Conservation (phyloP, 1,140 invertebrate genomes). For the Ruditapes philippinarum region DNA sequence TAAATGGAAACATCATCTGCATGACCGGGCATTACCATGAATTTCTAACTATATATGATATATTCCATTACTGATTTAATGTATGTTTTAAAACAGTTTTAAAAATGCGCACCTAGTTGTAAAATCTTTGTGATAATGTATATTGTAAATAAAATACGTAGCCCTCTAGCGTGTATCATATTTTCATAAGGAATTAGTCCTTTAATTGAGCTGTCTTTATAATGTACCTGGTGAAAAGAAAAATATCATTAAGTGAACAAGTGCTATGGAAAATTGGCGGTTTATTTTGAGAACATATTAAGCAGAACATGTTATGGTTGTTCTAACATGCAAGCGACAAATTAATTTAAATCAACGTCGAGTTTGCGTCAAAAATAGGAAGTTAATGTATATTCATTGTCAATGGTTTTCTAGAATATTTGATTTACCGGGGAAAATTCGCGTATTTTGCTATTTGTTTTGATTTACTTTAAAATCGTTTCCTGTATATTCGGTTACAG, state of each 20-base stretch:
- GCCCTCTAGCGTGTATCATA: neutral
- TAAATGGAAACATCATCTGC: no score
- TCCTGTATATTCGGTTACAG: neutral
- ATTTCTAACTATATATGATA: no score
- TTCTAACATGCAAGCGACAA: neutral
- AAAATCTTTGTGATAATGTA: neutral
- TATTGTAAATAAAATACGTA: neutral
- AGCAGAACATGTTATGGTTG: neutral
- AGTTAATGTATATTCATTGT: neutral
- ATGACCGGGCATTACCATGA: no score
- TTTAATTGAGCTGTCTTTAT: neutral
- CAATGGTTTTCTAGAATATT: neutral
- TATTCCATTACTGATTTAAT: no score
- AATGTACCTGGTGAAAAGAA: neutral
- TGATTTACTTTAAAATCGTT: neutral
- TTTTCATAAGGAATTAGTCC: neutral
- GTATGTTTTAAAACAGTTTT: no score
- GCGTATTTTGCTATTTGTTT: neutral
- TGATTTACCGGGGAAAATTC: neutral
- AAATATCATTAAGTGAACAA: neutral
- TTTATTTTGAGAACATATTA: neutral
- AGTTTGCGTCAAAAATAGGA: neutral
- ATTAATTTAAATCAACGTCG: slow-evolving; percentile 1
- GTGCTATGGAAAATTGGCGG: neutral
- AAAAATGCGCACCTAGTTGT: neutral